Conservation (phyloP, 92 coral and sea anemone genomes). For the Parazoanthus swiftii region DNA sequence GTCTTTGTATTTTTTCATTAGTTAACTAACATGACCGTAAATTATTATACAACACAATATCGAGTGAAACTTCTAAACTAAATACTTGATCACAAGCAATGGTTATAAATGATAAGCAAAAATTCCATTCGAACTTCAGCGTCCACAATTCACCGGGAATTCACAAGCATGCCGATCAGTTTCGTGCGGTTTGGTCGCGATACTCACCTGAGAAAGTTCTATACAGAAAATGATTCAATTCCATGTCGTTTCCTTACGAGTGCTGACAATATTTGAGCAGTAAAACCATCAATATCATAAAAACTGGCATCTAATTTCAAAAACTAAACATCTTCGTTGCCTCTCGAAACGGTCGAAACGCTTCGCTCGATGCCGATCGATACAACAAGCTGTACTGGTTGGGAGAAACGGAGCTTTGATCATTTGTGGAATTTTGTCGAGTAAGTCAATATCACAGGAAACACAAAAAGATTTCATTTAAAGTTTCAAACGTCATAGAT, state of each 20-base stretch:
- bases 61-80: background rate
- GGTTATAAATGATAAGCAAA: no score
- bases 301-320: constrained; percentile 4
- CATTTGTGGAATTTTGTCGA: constrained; percentile 16
- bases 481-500: background rate
- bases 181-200: constrained; percentile 6
- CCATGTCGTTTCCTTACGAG: constrained; percentile 1
- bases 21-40: background rate
- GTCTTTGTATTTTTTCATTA: background rate
- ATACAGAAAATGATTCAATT: background rate
- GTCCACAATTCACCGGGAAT: background rate
- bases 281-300: constrained; percentile 19
- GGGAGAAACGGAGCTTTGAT: constrained; percentile 16
- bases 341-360: background rate
- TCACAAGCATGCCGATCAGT: constrained; percentile 2
- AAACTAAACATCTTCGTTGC: constrained; percentile 11
- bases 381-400: background rate
- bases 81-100: background rate
- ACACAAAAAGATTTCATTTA: background rate
- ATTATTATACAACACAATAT: background rate
- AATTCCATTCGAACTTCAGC: background rate
- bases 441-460: constrained; percentile 11
- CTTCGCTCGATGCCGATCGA: constrained; percentile 3
- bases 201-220: constrained; percentile 21
- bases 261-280: background rate